Evolutionary conservation across 2,113 vertebrate species (phyloP).

Genomic region (Natator depressus): DNA sequence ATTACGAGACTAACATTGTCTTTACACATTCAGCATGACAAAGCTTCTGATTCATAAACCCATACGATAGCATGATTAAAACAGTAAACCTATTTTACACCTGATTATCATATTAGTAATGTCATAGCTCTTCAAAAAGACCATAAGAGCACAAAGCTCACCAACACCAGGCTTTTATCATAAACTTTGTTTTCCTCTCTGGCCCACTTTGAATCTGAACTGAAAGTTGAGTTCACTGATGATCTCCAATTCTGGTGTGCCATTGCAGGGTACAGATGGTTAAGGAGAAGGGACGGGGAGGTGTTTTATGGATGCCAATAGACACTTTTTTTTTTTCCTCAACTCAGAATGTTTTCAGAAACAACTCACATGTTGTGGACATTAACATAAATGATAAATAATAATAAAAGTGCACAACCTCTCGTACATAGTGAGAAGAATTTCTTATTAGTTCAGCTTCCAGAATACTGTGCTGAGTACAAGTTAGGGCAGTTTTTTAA

Average conservation of each 20-base stretch:
- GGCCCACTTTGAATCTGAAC: not conserved
- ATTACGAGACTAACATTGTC: not conserved
- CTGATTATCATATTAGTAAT: not conserved
- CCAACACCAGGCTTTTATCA: not conserved
- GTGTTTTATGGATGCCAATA: not conserved
- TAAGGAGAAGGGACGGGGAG: not conserved
- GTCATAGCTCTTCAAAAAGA: not conserved
- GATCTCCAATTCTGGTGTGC: not conserved
- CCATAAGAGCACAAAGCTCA: not conserved
- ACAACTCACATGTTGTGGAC: not conserved
- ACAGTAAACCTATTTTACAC: not conserved
- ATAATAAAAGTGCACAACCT: not conserved
- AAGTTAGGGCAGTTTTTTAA: not conserved
- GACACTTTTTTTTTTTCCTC: too few species aligned
- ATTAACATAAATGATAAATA: not conserved
- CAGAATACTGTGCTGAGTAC: not conserved
- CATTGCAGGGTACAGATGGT: not conserved
- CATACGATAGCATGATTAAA: not conserved
- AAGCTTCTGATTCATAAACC: not conserved
- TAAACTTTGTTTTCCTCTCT: not conserved
- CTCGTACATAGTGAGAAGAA: not conserved
- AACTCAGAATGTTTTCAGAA: not conserved
- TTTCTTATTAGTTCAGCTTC: not conserved
- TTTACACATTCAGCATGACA: not conserved
- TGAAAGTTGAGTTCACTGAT: not conserved